Evolutionary conservation across 2,113 vertebrate genomes (phyloP).

Genomic region (Phaethon lepturus): DNA sequence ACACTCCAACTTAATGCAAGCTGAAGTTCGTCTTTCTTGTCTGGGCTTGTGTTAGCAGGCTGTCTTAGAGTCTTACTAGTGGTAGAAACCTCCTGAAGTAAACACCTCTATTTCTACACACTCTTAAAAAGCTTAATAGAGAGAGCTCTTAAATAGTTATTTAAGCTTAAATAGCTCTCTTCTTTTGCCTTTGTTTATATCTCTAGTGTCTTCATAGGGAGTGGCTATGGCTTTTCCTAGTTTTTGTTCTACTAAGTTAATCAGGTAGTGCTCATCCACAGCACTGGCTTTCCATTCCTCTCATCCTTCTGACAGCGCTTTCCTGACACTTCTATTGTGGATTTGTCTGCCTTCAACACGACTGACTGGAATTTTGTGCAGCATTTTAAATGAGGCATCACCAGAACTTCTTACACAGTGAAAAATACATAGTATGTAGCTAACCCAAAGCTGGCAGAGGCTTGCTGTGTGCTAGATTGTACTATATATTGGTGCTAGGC

Average conservation of each 20-base stretch:
- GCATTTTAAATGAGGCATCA: neutral
- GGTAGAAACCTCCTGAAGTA: neutral
- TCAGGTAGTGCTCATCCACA: neutral
- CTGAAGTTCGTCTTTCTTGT: neutral
- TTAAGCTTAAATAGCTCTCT: neutral
- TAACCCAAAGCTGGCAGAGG: neutral
- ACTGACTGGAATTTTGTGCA: neutral
- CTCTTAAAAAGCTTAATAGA: neutral
- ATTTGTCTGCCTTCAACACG: neutral
- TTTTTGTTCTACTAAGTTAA: neutral
- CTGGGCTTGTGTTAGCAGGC: neutral
- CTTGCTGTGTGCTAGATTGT: neutral
- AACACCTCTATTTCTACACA: neutral
- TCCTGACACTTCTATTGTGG: neutral
- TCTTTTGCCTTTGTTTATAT: neutral
- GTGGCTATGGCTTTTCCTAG: neutral
- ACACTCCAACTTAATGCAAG: neutral
- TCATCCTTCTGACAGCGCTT: neutral
- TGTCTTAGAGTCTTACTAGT: neutral
- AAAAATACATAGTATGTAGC: accelerated
- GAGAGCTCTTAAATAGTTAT: neutral
- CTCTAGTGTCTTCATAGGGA: neutral
- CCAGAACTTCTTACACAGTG: neutral
- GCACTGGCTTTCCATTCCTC: neutral
- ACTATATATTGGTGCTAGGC: neutral